phyloP scores from a whole-genome alignment of 2,888 invertebrate species.

The Heteropelma amictum region DNA sequence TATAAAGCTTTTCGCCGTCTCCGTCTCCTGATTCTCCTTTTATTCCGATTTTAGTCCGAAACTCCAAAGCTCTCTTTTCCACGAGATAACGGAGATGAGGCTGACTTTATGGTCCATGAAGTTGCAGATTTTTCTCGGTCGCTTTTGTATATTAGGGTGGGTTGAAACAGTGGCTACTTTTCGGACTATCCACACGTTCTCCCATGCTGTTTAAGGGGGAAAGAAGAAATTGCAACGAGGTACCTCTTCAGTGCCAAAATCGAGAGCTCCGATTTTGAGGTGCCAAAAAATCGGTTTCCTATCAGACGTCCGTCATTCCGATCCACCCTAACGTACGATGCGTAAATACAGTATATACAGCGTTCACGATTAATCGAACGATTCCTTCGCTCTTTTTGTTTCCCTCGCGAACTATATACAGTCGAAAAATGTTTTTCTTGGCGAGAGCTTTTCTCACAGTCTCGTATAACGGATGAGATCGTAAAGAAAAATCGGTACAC shows the following conservation, averaged over 20 bases:
- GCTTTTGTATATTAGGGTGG: neutral
- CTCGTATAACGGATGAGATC: neutral
- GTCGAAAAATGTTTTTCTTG: constrained; percentile 24
- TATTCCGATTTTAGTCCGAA: neutral
- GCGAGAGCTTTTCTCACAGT: constrained; percentile 4
- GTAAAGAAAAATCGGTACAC: neutral
- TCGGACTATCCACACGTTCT: too few relatives aligned
- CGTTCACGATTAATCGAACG: constrained; percentile 9
- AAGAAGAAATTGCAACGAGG: too few relatives aligned
- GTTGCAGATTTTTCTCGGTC: neutral
- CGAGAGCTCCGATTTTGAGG: too few relatives aligned
- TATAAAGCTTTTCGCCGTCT: too few relatives aligned
- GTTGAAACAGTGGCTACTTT: too few relatives aligned
- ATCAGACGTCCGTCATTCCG: too few relatives aligned
- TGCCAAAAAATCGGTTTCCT: too few relatives aligned
- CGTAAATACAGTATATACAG: too few relatives aligned
- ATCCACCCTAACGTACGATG: too few relatives aligned
- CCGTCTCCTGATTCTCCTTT: too few relatives aligned
- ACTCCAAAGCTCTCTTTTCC: neutral
- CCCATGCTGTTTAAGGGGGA: too few relatives aligned
- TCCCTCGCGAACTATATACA: neutral
- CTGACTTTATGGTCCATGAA: constrained; percentile 21
- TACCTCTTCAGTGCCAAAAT: too few relatives aligned
- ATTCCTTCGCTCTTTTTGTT: neutral
- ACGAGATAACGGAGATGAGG: constrained; percentile 41